Evolutionary conservation across 2,797 vertebrate genomes (phyloP).

Genomic region (Pelodytes ibericus): DNA sequence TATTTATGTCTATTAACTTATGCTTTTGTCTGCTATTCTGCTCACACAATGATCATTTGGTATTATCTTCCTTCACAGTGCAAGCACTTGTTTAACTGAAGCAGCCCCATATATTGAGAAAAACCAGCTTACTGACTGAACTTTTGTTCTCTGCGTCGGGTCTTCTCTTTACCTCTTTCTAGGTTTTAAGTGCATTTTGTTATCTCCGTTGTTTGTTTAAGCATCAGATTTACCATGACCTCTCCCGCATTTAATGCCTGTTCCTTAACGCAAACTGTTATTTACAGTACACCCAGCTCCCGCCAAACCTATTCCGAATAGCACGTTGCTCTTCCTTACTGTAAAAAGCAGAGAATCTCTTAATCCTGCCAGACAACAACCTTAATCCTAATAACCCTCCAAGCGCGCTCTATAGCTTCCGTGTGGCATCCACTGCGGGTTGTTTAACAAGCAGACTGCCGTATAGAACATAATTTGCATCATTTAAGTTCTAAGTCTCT

Average conservation of each 20-base stretch:
- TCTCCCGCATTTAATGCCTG: background rate
- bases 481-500: constrained; percentile 22
- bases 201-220: no score
- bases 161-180: background rate
- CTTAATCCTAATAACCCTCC: background rate
- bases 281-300: no score
- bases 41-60: no score
- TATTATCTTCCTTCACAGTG: no score
- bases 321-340: background rate
- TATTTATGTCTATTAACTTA: no score
- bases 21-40: no score
- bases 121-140: no score
- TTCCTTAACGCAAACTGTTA: background rate
- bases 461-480: constrained; percentile 18
- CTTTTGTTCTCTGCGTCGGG: no score
- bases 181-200: no score
- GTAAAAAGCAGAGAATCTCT: background rate
- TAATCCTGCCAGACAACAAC: constrained; percentile 9
- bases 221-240: no score
- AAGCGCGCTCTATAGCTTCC: background rate
- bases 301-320: background rate
- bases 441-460: background rate
- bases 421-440: background rate
- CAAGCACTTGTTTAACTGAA: no score
- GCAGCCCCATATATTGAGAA: no score